A percentile compares a stretch with the other conserved stretches of the same genome.
phyloP scores from a whole-genome alignment of 2,797 vertebrate species.

The Amblyopsis hoosieri region DNA sequence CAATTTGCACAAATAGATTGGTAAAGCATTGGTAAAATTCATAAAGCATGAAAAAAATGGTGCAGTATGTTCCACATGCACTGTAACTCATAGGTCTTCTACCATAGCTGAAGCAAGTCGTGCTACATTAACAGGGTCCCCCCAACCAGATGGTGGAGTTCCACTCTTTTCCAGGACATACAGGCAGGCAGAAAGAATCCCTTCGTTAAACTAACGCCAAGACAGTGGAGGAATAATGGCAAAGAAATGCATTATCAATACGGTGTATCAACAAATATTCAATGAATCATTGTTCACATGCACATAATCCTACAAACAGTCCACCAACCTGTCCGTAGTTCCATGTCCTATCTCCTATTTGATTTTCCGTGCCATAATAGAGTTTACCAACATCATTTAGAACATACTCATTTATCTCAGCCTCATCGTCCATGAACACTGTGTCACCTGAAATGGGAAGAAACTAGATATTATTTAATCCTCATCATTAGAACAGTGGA shows the following conservation, averaged over 20 bases:
- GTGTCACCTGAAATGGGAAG: constrained; percentile 68
- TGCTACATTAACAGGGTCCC: constrained; percentile 83
- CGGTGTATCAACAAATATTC: not conserved
- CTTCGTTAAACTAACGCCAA: constrained; percentile 78
- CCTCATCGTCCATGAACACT: constrained; percentile 82
- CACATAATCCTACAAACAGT: no score
- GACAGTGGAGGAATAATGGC: rapidly evolving
- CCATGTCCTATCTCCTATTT: constrained; percentile 87
- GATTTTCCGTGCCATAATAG: constrained; percentile 86
- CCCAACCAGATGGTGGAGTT: constrained; percentile 77
- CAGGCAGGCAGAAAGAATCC: constrained; percentile 80
- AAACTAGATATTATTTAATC: constrained; percentile 4
- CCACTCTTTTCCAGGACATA: constrained; percentile 82
- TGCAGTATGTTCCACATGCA: not conserved
- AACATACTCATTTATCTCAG: constrained; percentile 83
- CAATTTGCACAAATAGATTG: no score
- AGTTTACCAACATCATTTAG: constrained; percentile 84
- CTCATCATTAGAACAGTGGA: not conserved
- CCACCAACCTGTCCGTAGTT: constrained; percentile 85
- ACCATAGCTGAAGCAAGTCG: constrained; percentile 89
- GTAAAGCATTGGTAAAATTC: no score
- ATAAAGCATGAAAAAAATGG: no score
- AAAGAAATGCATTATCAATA: not conserved
- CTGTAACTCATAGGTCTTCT: constrained; percentile 37
- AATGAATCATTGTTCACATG: not conserved